Evolutionary conservation across 2,113 vertebrate genomes (phyloP).

Genomic region (Lepus timidus): DNA sequence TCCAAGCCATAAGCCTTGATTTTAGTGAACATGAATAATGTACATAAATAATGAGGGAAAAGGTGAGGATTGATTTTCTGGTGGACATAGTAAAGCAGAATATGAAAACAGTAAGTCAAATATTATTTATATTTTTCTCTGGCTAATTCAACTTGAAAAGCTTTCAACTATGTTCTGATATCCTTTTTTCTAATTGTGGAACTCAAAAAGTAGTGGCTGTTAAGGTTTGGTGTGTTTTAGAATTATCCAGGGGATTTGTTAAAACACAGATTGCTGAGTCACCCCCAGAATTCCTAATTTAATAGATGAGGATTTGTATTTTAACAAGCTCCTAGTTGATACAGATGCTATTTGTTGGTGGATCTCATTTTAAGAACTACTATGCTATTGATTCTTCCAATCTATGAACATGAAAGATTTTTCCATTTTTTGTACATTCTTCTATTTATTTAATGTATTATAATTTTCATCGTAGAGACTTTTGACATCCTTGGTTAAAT

Average conservation of each 20-base stretch:
- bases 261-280: neutral
- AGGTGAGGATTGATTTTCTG: neutral
- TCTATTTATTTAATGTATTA: too few species aligned
- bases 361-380: neutral
- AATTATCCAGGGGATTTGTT: neutral
- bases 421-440: too few species aligned
- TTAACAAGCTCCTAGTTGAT: neutral
- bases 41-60: neutral
- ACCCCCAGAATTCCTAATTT: neutral
- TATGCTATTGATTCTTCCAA: neutral
- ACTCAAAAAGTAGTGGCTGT: neutral
- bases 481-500: too few species aligned
- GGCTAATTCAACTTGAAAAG: conserved; percentile 10
- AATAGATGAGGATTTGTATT: neutral
- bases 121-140: neutral
- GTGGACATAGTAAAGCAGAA: neutral
- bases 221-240: neutral
- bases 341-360: neutral
- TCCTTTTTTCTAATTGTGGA: conserved; percentile 42
- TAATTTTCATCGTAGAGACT: too few species aligned
- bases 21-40: neutral
- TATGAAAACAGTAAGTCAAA: conserved; percentile 1
- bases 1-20: neutral
- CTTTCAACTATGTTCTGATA: neutral
- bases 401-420: too few species aligned